A percentile compares a stretch with the other conserved stretches of the same genome.
These are phyloP conservation scores for Melangyna quadrimaculata DNA, from an alignment of 2,888 invertebrate genomes.

Conservation along the genomic window DNA sequence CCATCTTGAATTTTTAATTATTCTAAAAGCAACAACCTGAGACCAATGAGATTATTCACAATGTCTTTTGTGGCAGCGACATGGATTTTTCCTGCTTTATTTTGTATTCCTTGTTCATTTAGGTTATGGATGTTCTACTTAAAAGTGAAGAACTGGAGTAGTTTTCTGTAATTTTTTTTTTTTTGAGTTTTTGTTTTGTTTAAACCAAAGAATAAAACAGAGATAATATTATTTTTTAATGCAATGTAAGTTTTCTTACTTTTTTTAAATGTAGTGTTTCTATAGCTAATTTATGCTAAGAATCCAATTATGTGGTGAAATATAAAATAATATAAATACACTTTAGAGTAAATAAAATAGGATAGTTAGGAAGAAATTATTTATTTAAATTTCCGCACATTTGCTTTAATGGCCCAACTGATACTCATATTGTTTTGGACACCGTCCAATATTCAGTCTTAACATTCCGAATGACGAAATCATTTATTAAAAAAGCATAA, in stretches of 20 bases:
- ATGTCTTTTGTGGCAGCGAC: constrained; percentile 72
- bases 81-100: constrained; percentile 24
- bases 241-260: constrained; percentile 9
- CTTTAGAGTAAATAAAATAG: no score
- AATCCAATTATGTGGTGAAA: background rate
- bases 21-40: constrained; percentile 78
- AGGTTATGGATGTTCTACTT: constrained; percentile 63
- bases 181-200: background rate
- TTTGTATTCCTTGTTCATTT: constrained; percentile 52
- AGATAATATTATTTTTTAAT: constrained; percentile 37
- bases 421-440: no score
- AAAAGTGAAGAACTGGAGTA: constrained; percentile 19
- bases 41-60: constrained; percentile 76
- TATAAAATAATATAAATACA: no score
- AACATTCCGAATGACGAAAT: no score
- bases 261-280: no score
- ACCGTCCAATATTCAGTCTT: no score
- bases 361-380: no score
- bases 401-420: no score
- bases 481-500: no score
- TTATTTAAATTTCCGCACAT: no score
- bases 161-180: constrained; percentile 24
- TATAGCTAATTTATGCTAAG: no score
- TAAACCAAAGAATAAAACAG: constrained; percentile 19
- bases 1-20: constrained; percentile 79